Percentiles rank a stretch among this genome's conserved stretches.
These are phyloP conservation scores for Microcaecilia unicolor DNA, from an alignment of 2,797 vertebrate genomes.

Conservation along the genomic window DNA sequence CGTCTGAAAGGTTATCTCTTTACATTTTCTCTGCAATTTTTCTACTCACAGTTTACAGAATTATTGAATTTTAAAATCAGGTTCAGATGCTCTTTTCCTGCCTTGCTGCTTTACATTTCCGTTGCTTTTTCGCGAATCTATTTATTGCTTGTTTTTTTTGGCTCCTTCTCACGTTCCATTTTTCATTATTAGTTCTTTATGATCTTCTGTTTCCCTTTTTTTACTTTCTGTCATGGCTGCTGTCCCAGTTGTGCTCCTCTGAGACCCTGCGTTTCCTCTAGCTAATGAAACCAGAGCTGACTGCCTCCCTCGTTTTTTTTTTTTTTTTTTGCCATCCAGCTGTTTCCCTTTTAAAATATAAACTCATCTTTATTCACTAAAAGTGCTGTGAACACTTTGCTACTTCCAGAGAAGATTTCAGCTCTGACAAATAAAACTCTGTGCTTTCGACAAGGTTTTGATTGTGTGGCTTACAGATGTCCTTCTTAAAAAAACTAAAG, in stretches of 20 bases:
- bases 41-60: constrained; percentile 21
- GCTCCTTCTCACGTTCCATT: constrained; percentile 61
- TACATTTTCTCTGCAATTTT: constrained; percentile 4
- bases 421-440: constrained; percentile 61
- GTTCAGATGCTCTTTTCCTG: constrained; percentile 30
- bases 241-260: constrained; percentile 59
- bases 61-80: constrained; percentile 30
- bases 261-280: constrained; percentile 58
- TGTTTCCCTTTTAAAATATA: constrained; percentile 75
- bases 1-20: neutral
- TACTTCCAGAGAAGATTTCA: constrained; percentile 50
- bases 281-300: constrained; percentile 62
- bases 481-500: no score
- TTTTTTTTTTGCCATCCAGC: constrained; percentile 66
- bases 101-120: constrained; percentile 28
- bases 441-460: no score
- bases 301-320: constrained; percentile 46
- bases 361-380: constrained; percentile 55
- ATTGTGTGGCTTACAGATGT: no score
- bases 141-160: constrained; percentile 73
- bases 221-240: constrained; percentile 45
- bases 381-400: constrained; percentile 46
- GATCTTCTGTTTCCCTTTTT: constrained; percentile 57
- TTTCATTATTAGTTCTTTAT: constrained; percentile 70
- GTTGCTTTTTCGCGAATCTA: constrained; percentile 38